Conservation (phyloP, 1,140 invertebrate species). For the Penaeus indicus region DNA sequence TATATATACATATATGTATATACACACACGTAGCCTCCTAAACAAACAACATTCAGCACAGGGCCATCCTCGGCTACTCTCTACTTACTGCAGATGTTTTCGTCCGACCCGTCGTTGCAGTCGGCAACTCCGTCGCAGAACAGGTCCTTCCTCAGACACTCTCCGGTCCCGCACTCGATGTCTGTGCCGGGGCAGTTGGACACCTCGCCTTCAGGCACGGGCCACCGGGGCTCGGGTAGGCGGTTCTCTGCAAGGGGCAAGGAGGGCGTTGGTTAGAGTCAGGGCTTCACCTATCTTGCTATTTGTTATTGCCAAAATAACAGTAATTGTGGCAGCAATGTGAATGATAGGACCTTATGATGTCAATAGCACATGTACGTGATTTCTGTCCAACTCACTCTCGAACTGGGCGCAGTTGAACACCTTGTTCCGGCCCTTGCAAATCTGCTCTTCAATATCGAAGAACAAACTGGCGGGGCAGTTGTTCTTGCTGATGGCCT, state of each 20-base stretch:
- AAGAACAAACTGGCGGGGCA: constrained; percentile 93
- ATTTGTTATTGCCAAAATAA: background rate
- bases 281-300: background rate
- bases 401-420: constrained; percentile 92
- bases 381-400: constrained; percentile 75
- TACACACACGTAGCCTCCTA: no score
- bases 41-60: no score
- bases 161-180: constrained; percentile 88
- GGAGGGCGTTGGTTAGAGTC: background rate
- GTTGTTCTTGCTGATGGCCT: constrained; percentile 84
- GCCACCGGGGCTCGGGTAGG: constrained; percentile 83
- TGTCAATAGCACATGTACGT: background rate
- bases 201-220: constrained; percentile 90
- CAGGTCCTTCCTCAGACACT: constrained; percentile 89
- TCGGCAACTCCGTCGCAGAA: constrained; percentile 93
- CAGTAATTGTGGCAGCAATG: no score
- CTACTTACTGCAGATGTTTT: constrained; percentile 92
- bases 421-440: constrained; percentile 95
- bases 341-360: no score
- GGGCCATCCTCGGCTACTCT: no score
- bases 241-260: constrained; percentile 75
- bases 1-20: no score
- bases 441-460: constrained; percentile 94
- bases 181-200: constrained; percentile 89
- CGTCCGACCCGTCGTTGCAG: constrained; percentile 94